A percentile compares a stretch with the other conserved stretches of the same genome.
Evolutionary conservation across 2,888 invertebrate genomes (phyloP).

Genomic region (Cephus runcator): DNA sequence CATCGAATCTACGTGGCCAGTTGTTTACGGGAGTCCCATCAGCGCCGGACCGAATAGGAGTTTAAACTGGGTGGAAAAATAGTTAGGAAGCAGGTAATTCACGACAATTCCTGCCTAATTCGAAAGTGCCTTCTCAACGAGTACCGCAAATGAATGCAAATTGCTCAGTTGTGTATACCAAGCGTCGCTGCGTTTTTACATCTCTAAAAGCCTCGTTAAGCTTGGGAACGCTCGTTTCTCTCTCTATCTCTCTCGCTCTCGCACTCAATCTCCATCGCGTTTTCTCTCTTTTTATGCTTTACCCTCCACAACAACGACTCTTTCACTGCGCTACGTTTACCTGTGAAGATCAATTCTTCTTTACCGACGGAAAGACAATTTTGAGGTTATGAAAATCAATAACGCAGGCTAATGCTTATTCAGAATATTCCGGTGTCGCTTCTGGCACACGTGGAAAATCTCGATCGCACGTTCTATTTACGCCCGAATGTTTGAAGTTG

Average conservation of each 20-base stretch:
- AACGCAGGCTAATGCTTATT: neutral
- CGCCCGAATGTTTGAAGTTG: neutral
- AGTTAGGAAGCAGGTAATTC: conserved; percentile 3
- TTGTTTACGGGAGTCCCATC: neutral
- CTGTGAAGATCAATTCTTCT: neutral
- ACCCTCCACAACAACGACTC: neutral
- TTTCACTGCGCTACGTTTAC: neutral
- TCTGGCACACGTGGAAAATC: neutral
- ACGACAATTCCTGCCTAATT: conserved; percentile 3
- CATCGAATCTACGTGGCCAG: neutral
- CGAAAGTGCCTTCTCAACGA: neutral
- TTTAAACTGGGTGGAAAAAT: conserved; percentile 3
- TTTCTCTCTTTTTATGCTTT: neutral
- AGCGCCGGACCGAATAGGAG: neutral
- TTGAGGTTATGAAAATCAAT: neutral
- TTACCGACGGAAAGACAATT: neutral
- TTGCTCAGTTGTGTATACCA: conserved; percentile 1
- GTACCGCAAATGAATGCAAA: conserved; percentile 5
- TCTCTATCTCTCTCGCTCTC: neutral
- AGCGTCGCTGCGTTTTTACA: conserved; percentile 4
- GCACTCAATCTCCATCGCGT: neutral
- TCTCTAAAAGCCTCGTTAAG: conserved; percentile 7
- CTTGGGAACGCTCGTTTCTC: neutral
- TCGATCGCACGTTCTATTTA: neutral
- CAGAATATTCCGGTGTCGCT: neutral